These are phyloP conservation scores for Cremastobaeus sp. DNA, from an alignment of 2,888 invertebrate species.

Conservation along the genomic window DNA sequence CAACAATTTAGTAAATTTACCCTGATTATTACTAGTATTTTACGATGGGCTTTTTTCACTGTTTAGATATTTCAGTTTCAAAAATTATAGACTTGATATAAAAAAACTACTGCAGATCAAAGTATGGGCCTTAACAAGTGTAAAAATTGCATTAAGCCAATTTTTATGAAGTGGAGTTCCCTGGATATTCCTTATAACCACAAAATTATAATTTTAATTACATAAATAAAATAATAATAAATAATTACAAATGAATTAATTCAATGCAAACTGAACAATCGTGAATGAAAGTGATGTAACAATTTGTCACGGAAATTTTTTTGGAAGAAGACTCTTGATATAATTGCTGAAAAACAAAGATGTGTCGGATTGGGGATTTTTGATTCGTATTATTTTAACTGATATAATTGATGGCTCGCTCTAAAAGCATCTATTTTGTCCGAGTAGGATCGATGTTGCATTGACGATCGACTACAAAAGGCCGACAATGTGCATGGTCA, in stretches of 20 bases:
- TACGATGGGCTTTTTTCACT: no score
- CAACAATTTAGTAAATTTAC: no score
- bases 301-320: slow-evolving; percentile 18
- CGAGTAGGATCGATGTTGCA: slow-evolving; percentile 40
- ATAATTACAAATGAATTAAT: not conserved
- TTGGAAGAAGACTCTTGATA: slow-evolving; percentile 18
- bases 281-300: slow-evolving; percentile 4
- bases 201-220: no score
- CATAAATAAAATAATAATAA: no score
- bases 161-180: no score
- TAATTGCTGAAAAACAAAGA: slow-evolving; percentile 32
- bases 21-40: no score
- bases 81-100: no score
- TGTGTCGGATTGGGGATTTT: slow-evolving; percentile 11
- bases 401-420: slow-evolving; percentile 50
- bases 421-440: slow-evolving; percentile 50
- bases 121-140: no score
- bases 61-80: no score
- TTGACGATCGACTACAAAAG: slow-evolving; percentile 37
- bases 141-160: no score
- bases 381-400: slow-evolving; percentile 52
- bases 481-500: slow-evolving; percentile 52
- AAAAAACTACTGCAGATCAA: no score
- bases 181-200: no score
- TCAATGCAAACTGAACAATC: not conserved